Evolutionary conservation across 2,113 vertebrate genomes (phyloP), one percentile per base, ranked within the genome.

Genomic region (Catharus minimus): DNA sequence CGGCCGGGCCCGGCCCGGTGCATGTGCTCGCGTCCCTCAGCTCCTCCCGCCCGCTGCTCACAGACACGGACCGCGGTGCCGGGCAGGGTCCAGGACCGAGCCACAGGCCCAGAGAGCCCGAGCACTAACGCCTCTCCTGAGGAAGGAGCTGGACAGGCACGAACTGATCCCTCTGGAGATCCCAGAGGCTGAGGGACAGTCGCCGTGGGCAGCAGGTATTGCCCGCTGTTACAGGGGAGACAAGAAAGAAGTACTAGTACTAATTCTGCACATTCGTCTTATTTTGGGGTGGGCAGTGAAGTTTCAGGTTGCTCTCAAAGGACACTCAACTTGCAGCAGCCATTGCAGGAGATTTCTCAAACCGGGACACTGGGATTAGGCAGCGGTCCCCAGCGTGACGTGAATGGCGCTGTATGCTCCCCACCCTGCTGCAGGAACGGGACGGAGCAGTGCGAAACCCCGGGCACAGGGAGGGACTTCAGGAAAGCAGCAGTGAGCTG

Each of bases 341-440:
- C 14, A 0, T 16, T 32, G 32, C 28, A 19, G 52, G 12, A 24
- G 27, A 23, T 75, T 44, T 38, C 50, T 43, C 21, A 39, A 7
- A 20, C 19, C 1, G 1, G 38, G 32, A 18, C 10, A 2, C 18
- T 4, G 10, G 47, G 41, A 6, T 16, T 7, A 55, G 27, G 44
- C 61, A 30, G 65, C 0, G 2, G 15, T 62, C 8, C 11, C 33
- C 32, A 41, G 80, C 1, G 1, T 7, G n/a, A 7, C 1, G 17
- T 11, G 72, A 24, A 13, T 1, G 28, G 43, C 38, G 7, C 32
- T 1, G 3, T 5, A 32, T 15, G 69, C 62, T 55, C 38, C n/a
- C 22, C 1, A 1, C 30, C 5, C 13, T 28, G 39, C 47, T 15
- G 53, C 27, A 3, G 0, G 2, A 16, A 28, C 2, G 10, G 32